Evolutionary conservation across 2,888 invertebrate species (phyloP), one percentile per base, ranked within the genome.

Genomic region (Campoletis raptor): DNA sequence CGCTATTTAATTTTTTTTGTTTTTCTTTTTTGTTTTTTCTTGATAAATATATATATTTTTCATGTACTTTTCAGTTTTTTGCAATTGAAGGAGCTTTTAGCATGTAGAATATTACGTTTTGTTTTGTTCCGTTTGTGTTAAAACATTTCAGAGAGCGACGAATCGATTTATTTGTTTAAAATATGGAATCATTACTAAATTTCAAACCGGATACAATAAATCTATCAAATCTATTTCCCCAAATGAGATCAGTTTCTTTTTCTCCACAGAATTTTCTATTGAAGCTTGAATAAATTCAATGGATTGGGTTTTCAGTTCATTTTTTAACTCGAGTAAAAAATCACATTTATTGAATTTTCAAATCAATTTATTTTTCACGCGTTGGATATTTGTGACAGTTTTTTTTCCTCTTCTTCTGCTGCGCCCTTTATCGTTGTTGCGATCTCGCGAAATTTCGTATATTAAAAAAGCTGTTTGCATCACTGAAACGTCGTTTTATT

Each of bases 81-180:
- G 72, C 72, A 18, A 72, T 82, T 57, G 64, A 67, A 61, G 76
- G 66, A 66, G 78, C 66, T 85, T 83, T 72, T 66, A 70, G 93
- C 93, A 93, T 93, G 93, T 91, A 89, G 89, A 88, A 42, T 74
- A 57, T 74, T 30, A 4, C 48, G 21, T 57, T 48, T 18, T 30
- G 9, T 66, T 48, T 36, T 66, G 21, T 48, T 21, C 21, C 15
- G 66, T 48, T 24, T 40, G n/a, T 77, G 37, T 77, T 48, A 30
- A 66, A 36, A 1, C 30, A 12, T 42, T 21, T 12, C 37, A 30
- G n/a, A 76, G n/a, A n/a, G 18, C 40, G 8, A n/a, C 40, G 66
- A 40, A 9, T 40, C 40, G 37, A 21, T 67, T 36, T 3, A 12
- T 24, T 30, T 61, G 15, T 30, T 15, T 30, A 15, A 15, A 61